Conservation (phyloP, 2,797 vertebrate species). For the Etheostoma perlongum region DNA sequence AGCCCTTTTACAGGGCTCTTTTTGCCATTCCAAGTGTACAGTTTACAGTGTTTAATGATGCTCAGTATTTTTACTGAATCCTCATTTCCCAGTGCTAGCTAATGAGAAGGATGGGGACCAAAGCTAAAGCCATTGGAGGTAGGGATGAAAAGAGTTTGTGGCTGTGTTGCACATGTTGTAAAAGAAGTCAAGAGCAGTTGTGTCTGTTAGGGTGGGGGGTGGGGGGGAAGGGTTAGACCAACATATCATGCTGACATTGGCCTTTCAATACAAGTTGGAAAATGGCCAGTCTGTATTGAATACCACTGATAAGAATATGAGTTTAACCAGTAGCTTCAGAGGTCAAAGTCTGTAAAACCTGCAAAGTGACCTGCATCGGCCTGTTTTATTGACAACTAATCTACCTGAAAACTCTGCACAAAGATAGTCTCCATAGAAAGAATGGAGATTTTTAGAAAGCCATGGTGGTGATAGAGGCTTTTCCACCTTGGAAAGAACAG, state of each 20-base stretch:
- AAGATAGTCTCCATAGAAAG: background rate
- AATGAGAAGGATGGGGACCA: slow-evolving; percentile 78
- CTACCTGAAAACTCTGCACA: background rate
- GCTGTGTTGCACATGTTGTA: slow-evolving; percentile 71
- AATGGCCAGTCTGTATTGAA: slow-evolving; percentile 38
- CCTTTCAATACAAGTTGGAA: slow-evolving; percentile 42
- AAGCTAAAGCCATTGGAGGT: slow-evolving; percentile 63
- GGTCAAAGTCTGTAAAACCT: slow-evolving; percentile 38
- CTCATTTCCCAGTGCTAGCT: slow-evolving; percentile 73
- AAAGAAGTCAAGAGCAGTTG: slow-evolving; percentile 55
- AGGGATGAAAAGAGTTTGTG: slow-evolving; percentile 78
- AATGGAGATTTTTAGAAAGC: background rate
- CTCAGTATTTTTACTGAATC: slow-evolving; percentile 84
- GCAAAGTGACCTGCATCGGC: background rate
- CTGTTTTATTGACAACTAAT: slow-evolving; percentile 17
- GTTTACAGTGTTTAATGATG: slow-evolving; percentile 85
- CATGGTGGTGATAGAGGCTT: background rate
- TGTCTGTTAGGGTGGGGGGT: background rate
- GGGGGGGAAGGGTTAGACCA: slow-evolving; percentile 30
- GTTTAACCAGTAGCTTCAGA: slow-evolving; percentile 32
- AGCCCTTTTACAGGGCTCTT: slow-evolving; percentile 75
- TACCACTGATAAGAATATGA: slow-evolving; percentile 37
- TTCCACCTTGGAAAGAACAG: background rate
- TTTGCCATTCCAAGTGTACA: slow-evolving; percentile 78
- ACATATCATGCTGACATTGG: slow-evolving; percentile 38